Percentiles rank a stretch among this genome's conserved stretches.
phyloP scores from a whole-genome alignment of 2,113 vertebrate species.

The Bubo blakistoni region DNA sequence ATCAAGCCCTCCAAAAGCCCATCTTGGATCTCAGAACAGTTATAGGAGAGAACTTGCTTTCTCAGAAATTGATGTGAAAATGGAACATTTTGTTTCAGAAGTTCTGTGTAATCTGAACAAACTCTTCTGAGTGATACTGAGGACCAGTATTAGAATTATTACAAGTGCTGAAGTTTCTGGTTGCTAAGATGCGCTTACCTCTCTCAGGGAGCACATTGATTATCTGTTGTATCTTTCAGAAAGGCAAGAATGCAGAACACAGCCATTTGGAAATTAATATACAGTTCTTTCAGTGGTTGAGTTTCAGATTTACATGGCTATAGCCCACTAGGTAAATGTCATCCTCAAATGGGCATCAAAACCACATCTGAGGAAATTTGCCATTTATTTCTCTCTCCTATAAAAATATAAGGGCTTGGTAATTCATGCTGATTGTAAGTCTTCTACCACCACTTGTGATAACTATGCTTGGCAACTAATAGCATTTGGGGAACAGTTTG shows the following conservation, averaged over 20 bases:
- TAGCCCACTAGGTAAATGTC: background rate
- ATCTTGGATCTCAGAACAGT: background rate
- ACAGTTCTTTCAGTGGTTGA: background rate
- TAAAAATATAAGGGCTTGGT: slow-evolving; percentile 19
- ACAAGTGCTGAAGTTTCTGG: background rate
- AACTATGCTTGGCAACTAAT: slow-evolving; percentile 35
- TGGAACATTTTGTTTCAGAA: background rate
- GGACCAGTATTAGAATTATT: background rate
- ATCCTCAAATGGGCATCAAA: background rate
- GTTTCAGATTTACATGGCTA: background rate
- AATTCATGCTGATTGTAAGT: slow-evolving; percentile 27
- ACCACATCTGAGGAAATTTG: background rate
- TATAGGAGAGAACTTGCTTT: background rate
- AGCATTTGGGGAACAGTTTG: slow-evolving; percentile 51
- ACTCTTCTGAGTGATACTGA: background rate
- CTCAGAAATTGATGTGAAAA: background rate
- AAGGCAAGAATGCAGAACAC: background rate
- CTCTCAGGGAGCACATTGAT: background rate
- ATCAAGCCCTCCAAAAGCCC: background rate
- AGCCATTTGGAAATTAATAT: background rate
- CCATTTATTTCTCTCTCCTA: slow-evolving; percentile 23
- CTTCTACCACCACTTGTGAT: slow-evolving; percentile 5
- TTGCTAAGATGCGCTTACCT: background rate
- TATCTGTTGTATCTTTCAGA: background rate
- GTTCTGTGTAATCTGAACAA: background rate